Conservation (phyloP, 1,140 invertebrate genomes). For the Trachelipus rathkii region DNA sequence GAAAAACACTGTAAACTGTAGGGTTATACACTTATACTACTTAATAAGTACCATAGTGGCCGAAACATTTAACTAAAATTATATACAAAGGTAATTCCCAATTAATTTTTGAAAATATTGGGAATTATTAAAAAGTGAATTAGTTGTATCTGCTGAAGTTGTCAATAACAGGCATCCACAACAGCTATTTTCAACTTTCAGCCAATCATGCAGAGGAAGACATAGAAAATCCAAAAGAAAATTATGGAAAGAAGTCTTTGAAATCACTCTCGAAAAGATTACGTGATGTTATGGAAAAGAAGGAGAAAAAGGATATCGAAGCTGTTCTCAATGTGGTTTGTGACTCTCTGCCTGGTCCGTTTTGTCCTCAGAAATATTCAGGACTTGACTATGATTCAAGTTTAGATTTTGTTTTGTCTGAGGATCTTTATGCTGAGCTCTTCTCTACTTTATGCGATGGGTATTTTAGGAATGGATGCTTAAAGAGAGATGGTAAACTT, state of each 20-base stretch:
- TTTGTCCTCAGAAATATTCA: not conserved
- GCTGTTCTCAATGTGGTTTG: not conserved
- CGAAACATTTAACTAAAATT: too few species aligned
- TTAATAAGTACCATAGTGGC: too few species aligned
- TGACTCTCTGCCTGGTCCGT: not conserved
- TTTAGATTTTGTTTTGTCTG: not conserved
- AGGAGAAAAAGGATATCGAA: not conserved
- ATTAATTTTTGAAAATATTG: too few species aligned
- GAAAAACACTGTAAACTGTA: too few species aligned
- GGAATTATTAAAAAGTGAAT: too few species aligned
- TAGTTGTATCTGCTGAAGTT: too few species aligned
- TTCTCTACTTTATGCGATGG: not conserved
- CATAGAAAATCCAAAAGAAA: not conserved
- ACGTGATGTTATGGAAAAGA: not conserved
- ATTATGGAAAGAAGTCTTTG: not conserved
- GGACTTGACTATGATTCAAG: not conserved
- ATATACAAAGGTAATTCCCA: too few species aligned
- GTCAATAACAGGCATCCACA: not conserved
- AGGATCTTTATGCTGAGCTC: not conserved
- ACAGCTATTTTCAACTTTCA: conserved; percentile 6
- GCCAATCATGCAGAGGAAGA: not conserved
- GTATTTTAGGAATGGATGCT: not conserved
- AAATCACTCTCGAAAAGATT: not conserved
- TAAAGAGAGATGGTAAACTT: not conserved
- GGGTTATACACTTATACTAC: too few species aligned